Percentiles rank a stretch among this genome's conserved stretches.
Evolutionary conservation across 2,797 vertebrate genomes (phyloP).

Genomic region (Smutsia temminckii): DNA sequence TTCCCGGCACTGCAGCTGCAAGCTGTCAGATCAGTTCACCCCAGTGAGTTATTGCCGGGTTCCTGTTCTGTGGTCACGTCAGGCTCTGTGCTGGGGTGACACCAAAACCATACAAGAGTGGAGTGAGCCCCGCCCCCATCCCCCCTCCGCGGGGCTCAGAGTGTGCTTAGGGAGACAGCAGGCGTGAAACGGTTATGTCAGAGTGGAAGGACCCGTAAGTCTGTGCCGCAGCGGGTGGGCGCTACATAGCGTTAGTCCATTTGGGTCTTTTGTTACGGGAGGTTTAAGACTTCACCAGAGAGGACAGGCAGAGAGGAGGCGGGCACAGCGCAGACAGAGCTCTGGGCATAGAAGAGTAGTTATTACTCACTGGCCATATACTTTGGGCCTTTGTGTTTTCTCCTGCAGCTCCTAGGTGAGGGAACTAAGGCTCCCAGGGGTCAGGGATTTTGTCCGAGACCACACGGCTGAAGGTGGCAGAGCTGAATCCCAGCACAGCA

Average conservation of each 20-base stretch:
- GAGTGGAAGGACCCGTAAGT: neutral
- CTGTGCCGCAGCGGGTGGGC: neutral
- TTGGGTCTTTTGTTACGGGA: neutral
- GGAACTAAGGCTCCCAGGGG: neutral
- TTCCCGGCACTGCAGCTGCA: neutral
- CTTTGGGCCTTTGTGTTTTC: neutral
- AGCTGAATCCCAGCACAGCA: neutral
- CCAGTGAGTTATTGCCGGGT: neutral
- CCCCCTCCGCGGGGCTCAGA: no score
- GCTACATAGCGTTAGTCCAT: neutral
- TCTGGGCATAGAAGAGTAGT: neutral
- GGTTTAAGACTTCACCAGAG: neutral
- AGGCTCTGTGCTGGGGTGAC: neutral
- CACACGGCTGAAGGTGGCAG: neutral
- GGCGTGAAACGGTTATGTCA: neutral
- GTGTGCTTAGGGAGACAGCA: neutral
- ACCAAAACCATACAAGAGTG: neutral
- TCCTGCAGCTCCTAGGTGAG: neutral
- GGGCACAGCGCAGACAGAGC: no score
- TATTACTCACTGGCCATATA: neutral
- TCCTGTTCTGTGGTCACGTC: conserved; percentile 44
- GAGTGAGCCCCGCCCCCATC: neutral
- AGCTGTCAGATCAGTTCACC: neutral
- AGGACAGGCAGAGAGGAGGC: neutral
- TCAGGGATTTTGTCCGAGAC: neutral